phyloP scores from a whole-genome alignment of 37 sponge, comb jelly and placozoan species.

The Ianthella basta region DNA sequence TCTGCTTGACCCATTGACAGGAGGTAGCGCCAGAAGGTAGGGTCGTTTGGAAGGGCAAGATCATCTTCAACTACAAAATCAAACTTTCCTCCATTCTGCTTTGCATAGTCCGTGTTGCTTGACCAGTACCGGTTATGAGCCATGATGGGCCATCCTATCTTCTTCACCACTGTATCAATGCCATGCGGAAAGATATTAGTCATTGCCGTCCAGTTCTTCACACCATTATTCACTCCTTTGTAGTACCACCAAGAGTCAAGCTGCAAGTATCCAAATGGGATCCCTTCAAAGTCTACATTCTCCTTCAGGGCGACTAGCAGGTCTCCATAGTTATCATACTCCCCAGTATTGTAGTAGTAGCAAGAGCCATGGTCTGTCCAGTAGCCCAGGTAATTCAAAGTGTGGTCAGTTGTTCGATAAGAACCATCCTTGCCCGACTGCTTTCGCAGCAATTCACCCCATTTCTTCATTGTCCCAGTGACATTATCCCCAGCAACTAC shows the following conservation, averaged over 20 bases:
- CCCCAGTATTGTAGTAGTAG: slow-evolving; percentile 47
- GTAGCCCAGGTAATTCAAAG: slow-evolving; percentile 41
- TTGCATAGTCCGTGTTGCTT: slow-evolving; percentile 45
- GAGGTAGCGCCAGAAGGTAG: slow-evolving; percentile 37
- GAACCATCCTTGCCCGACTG: slow-evolving; percentile 4
- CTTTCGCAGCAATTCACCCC: slow-evolving; percentile 33
- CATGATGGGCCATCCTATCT: slow-evolving; percentile 59
- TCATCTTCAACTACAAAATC: slow-evolving; percentile 39
- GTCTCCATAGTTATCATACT: slow-evolving; percentile 35
- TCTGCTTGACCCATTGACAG: slow-evolving; percentile 24
- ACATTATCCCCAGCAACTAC: slow-evolving; percentile 39
- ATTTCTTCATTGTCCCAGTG: slow-evolving; percentile 34
- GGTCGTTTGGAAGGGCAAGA: slow-evolving; percentile 39
- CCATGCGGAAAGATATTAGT: slow-evolving; percentile 52
- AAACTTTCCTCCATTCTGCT: slow-evolving; percentile 46
- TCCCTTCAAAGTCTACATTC: slow-evolving; percentile 5
- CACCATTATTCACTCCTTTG: slow-evolving; percentile 57
- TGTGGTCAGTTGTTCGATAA: slow-evolving; percentile 22
- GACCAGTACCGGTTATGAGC: slow-evolving; percentile 68
- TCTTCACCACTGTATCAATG: slow-evolving; percentile 22
- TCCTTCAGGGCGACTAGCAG: slow-evolving; percentile 28
- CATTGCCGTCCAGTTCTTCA: slow-evolving; percentile 69
- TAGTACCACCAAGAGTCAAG: slow-evolving; percentile 67
- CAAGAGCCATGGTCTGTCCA: slow-evolving; percentile 58
- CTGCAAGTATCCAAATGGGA: slow-evolving; percentile 46